A percentile compares a stretch with the other conserved stretches of the same genome.
Conservation (phyloP, 53 echinoderm and acorn worm genomes). For the Crossaster papposus region DNA sequence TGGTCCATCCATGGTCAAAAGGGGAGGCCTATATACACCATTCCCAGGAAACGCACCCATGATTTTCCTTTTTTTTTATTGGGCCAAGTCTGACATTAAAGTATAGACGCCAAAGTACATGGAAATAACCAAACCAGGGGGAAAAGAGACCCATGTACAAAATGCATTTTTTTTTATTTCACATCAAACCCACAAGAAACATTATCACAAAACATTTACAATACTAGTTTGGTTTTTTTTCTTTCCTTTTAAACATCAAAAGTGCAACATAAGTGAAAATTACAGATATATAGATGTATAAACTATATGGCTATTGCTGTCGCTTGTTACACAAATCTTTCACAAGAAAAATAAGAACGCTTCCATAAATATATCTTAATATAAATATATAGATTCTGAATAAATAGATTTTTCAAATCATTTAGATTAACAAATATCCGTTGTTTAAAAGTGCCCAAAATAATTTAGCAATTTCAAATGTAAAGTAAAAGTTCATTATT, state of each 20-base stretch:
- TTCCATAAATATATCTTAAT: constrained; percentile 6
- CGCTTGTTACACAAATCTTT: neutral
- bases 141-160: neutral
- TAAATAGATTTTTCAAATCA: constrained; percentile 14
- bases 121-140: neutral
- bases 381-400: neutral
- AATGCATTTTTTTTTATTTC: neutral
- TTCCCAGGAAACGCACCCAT: no score
- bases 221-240: constrained; percentile 21
- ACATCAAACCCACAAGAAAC: constrained; percentile 8
- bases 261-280: constrained; percentile 37
- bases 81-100: no score
- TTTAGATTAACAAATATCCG: neutral
- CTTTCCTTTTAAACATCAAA: constrained; percentile 36
- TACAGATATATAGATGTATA: constrained; percentile 11
- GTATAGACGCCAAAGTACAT: neutral
- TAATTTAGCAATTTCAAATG: neutral
- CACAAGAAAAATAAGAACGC: neutral
- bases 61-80: no score
- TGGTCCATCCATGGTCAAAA: no score
- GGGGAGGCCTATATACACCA: no score
- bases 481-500: neutral
- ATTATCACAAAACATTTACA: neutral
- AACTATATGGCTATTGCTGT: constrained; percentile 51
- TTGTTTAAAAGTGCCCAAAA: neutral